Percentiles rank a stretch among this genome's conserved stretches.
These are phyloP conservation scores for Bombylius major DNA, from an alignment of 2,888 invertebrate genomes.

Conservation along the genomic window DNA sequence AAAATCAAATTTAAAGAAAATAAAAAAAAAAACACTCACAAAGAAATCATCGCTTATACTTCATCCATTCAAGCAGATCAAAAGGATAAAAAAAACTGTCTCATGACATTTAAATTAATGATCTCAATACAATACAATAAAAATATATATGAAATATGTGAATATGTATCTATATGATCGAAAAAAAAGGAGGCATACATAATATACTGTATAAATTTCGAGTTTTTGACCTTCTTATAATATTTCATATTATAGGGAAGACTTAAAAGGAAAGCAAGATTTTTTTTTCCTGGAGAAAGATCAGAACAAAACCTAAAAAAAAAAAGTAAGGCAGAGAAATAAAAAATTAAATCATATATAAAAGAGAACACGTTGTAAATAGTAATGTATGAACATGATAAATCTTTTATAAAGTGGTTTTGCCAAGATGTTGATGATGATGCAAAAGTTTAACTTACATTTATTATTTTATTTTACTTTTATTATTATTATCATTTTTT, in stretches of 20 bases:
- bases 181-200: neutral
- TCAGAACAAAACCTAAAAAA: too few relatives aligned
- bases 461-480: too few relatives aligned
- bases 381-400: neutral
- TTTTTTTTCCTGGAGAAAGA: too few relatives aligned
- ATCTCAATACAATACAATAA: neutral
- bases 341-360: too few relatives aligned
- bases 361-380: too few relatives aligned
- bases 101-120: conserved; percentile 10
- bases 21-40: conserved; percentile 1
- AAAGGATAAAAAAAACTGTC: conserved; percentile 3
- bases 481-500: too few relatives aligned
- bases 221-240: conserved; percentile 1
- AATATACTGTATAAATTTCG: neutral
- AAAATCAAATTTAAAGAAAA: neutral
- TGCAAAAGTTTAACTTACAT: too few relatives aligned
- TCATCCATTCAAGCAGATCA: neutral
- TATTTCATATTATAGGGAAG: neutral
- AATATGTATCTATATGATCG: too few relatives aligned
- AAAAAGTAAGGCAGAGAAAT: too few relatives aligned
- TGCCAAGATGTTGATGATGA: neutral
- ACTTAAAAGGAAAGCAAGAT: neutral
- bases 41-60: neutral
- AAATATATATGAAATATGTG: too few relatives aligned
- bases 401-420: neutral